These are phyloP conservation scores for Lasius platythorax DNA, from an alignment of 2,888 invertebrate species.

Conservation along the genomic window DNA sequence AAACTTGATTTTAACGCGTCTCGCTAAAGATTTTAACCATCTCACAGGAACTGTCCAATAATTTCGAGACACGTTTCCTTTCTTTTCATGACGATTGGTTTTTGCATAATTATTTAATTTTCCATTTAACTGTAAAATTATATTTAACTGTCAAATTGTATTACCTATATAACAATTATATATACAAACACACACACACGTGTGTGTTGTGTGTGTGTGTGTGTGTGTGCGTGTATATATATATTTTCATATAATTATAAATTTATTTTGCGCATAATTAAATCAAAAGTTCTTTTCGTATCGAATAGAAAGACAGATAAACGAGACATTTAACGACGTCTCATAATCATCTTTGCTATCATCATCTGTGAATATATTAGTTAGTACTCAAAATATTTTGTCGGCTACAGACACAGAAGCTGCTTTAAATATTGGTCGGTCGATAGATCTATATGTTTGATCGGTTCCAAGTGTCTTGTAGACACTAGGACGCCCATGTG, in stretches of 20 bases:
- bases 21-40: neutral
- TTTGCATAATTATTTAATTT: neutral
- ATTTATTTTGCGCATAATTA: neutral
- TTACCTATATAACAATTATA: neutral
- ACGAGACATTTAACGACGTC: neutral
- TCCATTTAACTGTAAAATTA: neutral
- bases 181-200: neutral
- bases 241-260: neutral
- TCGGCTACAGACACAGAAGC: neutral
- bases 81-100: neutral
- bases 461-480: constrained; percentile 70
- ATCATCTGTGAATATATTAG: constrained; percentile 8
- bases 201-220: neutral
- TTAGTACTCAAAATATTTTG: constrained; percentile 2
- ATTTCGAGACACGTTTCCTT: neutral
- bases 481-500: constrained; percentile 62
- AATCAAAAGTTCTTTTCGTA: neutral
- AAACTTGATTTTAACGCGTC: constrained; percentile 19
- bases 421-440: constrained; percentile 51
- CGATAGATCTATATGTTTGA: constrained; percentile 64
- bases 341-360: neutral
- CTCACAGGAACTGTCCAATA: neutral
- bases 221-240: too few relatives aligned
- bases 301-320: neutral
- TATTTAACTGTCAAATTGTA: neutral